phyloP scores from a whole-genome alignment of 2,888 invertebrate species.

The Hofmannophila pseudospretella region DNA sequence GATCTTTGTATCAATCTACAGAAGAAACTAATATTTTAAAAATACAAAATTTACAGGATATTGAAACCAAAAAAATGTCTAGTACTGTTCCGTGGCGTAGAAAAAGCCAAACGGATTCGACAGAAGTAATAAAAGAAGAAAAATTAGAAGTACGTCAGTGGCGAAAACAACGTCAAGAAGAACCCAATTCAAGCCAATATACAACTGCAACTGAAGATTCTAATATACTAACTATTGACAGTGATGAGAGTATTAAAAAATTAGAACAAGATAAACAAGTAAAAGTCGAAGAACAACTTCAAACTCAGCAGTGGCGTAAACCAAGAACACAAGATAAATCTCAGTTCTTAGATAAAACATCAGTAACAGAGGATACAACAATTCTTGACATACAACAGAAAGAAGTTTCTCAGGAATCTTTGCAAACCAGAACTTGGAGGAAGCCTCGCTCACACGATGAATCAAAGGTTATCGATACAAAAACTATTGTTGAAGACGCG shows the following conservation, averaged over 20 bases:
- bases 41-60: conserved; percentile 44
- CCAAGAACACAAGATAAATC: conserved; percentile 12
- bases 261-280: not conserved
- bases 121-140: conserved; percentile 20
- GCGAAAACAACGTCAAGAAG: conserved; percentile 30
- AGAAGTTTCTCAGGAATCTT: conserved; percentile 24
- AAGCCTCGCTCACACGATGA: conserved; percentile 24
- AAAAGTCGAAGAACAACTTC: conserved; percentile 3
- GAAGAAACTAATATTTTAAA: conserved; percentile 61
- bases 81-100: conserved; percentile 57
- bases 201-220: conserved; percentile 19
- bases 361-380: conserved; percentile 1
- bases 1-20: conserved; percentile 45
- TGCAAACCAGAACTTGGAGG: conserved; percentile 41
- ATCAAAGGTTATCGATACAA: conserved; percentile 4
- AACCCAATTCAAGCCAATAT: conserved; percentile 15
- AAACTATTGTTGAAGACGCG: conserved; percentile 15
- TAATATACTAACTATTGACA: conserved; percentile 13
- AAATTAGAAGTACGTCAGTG: conserved; percentile 32
- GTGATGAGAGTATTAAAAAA: conserved; percentile 13
- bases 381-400: conserved; percentile 11
- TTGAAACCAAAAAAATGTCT: conserved; percentile 39
- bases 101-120: conserved; percentile 23
- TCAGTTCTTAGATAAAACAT: conserved; percentile 8
- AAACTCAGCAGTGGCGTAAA: conserved; percentile 18